Base-by-base conservation (phyloP, 2,888 invertebrate genomes). In the Deilephila porcellus region DNA sequence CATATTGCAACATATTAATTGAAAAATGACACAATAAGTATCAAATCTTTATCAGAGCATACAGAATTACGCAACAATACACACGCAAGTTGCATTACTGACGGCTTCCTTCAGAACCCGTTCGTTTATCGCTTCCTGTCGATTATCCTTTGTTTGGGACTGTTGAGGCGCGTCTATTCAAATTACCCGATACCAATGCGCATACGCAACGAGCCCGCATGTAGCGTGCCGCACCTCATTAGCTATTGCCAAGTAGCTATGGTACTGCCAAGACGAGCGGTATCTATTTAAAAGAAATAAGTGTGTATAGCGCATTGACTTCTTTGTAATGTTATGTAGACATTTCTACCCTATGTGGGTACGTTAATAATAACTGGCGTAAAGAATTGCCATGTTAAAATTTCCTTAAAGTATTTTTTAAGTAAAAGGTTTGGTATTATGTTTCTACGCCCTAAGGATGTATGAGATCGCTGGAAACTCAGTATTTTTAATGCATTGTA, bases 151-250 rank as follows among this genome's bases (percentile, higher is more conserved):
- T 91, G 91, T 92, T 91, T 87, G 78, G 82, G 85, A 78, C 86
- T 87, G 87, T 89, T 93, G 87, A 89, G 86, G 91, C 91, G 88
- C 87, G 88, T 89, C 90, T 88, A 90, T 91, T 91, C 86, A 91
- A 91, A 91, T 92, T 88, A 86, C 85, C 81, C 79, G 85, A 87
- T 92, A 92, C 82, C 86, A 84, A 92, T 93, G 93, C 92, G 93
- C 93, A 93, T 92, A 91, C 87, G 88, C 91, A 91, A 92, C 91
- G 86, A 91, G 82, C 92, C 93, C 92, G 89, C 87, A 93, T 91
- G 80, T 83, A 82, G 76, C 70, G 76, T 81, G 79, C 78, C 81
- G 77, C 73, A 64, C 63, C 71, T 74, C 34, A 73, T 62, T 74
- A 70, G 25, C 60, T 37, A 62, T 25, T 64, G 25, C 45, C 45